phyloP scores from a whole-genome alignment of 2,888 invertebrate genomes.

The Pecten maximus region DNA sequence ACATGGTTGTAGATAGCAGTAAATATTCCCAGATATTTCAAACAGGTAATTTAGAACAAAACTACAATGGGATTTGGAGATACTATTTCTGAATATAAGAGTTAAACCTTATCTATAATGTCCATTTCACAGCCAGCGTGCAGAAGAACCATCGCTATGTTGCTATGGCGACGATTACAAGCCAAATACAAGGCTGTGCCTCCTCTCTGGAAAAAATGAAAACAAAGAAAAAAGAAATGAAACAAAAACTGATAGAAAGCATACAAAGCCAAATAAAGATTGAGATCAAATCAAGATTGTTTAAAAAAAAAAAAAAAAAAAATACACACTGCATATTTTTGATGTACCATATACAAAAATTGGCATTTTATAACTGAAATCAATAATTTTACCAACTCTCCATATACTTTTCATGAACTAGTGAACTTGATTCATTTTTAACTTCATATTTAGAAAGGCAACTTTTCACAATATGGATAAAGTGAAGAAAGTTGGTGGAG shows the following conservation, averaged over 20 bases:
- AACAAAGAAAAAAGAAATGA: slow-evolving; percentile 36
- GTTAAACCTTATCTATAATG: slow-evolving; percentile 85
- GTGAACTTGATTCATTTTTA: no score
- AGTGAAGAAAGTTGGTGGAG: no score
- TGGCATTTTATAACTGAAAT: no score
- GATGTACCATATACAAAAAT: no score
- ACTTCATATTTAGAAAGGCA: no score
- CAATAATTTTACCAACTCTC: no score
- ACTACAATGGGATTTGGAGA: background rate
- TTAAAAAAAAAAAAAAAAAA: no score
- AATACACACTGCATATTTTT: no score
- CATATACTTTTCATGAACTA: no score
- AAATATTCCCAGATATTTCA: background rate
- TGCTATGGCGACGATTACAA: slow-evolving; percentile 84
- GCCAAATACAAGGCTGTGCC: slow-evolving; percentile 86
- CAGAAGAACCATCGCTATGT: slow-evolving; percentile 86
- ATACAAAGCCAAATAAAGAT: no score
- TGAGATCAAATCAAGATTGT: no score
- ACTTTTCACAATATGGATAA: no score
- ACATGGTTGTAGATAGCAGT: background rate
- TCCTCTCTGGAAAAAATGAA: slow-evolving; percentile 80
- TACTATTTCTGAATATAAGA: background rate
- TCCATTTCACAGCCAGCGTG: slow-evolving; percentile 87
- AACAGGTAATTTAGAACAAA: background rate
- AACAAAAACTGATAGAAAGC: background rate